Evolutionary conservation across 2,797 vertebrate species (phyloP).

Genomic region (Pseudochromis fuscus): DNA sequence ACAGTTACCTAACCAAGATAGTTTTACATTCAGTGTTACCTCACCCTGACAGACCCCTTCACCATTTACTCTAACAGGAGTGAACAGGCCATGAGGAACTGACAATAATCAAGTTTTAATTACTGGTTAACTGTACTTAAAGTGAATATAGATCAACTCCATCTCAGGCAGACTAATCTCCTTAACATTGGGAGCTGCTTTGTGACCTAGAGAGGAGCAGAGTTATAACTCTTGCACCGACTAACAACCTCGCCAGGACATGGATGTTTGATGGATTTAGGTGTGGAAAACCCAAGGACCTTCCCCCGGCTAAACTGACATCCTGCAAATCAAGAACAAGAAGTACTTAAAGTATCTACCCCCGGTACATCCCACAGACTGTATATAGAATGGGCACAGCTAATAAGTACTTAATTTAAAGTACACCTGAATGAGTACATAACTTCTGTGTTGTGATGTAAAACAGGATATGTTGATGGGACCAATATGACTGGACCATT

Average conservation of each 20-base stretch:
- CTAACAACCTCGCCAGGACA: constrained; percentile 5
- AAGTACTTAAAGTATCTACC: no score
- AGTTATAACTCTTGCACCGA: constrained; percentile 3
- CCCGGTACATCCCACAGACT: no score
- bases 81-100: constrained; percentile 6
- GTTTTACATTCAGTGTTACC: constrained; percentile 14
- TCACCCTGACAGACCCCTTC: neutral
- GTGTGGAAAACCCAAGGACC: neutral
- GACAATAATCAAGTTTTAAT: constrained; percentile 48
- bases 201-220: constrained; percentile 27
- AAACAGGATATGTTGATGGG: no score
- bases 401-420: no score
- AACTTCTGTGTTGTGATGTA: no score
- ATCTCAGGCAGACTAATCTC: constrained; percentile 46
- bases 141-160: constrained; percentile 24
- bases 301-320: constrained; percentile 9
- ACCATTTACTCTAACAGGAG: constrained; percentile 18
- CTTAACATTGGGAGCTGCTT: constrained; percentile 47
- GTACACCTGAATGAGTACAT: no score
- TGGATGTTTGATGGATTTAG: neutral
- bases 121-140: constrained; percentile 31
- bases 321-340: neutral
- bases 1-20: constrained; percentile 23
- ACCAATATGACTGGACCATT: no score
- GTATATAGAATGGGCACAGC: no score